A percentile compares a stretch with the other conserved stretches of the same genome.
These are phyloP conservation scores for Penelope pileata DNA, from an alignment of 2,113 vertebrate genomes.

Conservation along the genomic window DNA sequence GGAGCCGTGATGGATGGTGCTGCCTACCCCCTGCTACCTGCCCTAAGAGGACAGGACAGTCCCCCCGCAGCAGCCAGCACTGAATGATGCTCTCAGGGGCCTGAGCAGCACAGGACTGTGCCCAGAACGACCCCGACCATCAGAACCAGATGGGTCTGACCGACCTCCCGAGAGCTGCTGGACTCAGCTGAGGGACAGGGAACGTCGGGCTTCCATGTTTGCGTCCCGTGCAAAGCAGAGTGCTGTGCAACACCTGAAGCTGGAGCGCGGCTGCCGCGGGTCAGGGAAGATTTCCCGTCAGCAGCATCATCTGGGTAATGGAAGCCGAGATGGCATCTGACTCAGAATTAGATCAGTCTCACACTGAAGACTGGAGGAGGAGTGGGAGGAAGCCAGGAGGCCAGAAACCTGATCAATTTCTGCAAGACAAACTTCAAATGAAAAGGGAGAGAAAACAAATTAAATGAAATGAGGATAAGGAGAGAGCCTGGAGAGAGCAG, in stretches of 20 bases:
- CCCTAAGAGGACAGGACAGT: neutral
- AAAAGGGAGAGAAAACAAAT: slow-evolving; percentile 2
- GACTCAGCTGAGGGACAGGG: neutral
- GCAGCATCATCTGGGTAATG: neutral
- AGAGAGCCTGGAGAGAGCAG: neutral
- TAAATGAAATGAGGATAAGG: neutral
- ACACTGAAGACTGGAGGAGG: slow-evolving; percentile 21
- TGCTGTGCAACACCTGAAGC: neutral
- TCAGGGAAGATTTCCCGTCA: neutral
- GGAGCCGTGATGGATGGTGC: neutral
- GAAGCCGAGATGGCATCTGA: neutral
- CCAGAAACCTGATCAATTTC: slow-evolving; percentile 7
- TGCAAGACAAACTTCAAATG: neutral
- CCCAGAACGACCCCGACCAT: neutral
- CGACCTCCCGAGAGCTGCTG: neutral
- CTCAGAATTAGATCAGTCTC: slow-evolving; percentile 55
- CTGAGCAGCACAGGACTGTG: neutral
- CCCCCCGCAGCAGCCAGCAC: neutral
- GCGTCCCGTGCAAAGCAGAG: neutral
- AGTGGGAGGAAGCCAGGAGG: slow-evolving; percentile 37
- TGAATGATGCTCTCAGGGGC: neutral
- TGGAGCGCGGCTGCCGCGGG: accelerated
- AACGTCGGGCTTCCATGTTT: neutral
- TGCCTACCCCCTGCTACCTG: too few relatives aligned
- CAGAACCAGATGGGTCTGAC: neutral